Evolutionary conservation across 2,797 vertebrate species (phyloP).

Genomic region (Numenius phaeopus): DNA sequence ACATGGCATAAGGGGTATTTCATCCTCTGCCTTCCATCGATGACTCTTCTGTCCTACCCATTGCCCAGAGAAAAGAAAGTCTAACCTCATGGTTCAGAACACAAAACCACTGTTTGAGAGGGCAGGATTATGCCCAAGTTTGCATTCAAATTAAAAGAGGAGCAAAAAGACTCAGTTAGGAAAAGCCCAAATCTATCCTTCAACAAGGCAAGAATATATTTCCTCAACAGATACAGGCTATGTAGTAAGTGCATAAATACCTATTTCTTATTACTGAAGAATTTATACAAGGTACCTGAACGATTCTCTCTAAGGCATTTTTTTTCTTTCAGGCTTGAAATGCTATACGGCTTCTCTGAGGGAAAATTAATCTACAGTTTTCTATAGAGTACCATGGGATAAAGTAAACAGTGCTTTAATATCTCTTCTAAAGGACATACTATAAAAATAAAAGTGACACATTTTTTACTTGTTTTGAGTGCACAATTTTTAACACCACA

Average conservation of each 20-base stretch:
- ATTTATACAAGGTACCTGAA: constrained; percentile 35
- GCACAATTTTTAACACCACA: constrained; percentile 46
- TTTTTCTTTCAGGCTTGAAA: constrained; percentile 36
- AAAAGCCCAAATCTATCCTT: background rate
- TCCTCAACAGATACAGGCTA: constrained; percentile 19
- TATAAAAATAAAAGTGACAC: constrained; percentile 45
- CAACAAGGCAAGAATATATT: background rate
- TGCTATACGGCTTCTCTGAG: constrained; percentile 1
- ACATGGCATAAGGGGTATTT: background rate
- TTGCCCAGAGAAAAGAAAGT: background rate
- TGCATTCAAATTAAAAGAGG: background rate
- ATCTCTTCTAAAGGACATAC: constrained; percentile 34
- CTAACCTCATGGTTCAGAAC: background rate
- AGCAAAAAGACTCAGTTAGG: background rate
- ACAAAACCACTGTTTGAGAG: background rate
- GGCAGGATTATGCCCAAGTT: background rate
- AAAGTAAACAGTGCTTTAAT: constrained; percentile 23
- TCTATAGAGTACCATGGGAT: background rate
- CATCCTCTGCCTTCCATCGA: background rate
- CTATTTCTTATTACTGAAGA: constrained; percentile 56
- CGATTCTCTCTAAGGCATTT: constrained; percentile 31
- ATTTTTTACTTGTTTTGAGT: constrained; percentile 58
- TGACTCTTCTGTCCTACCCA: background rate
- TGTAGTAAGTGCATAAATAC: constrained; percentile 28
- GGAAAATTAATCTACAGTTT: constrained; percentile 33